phyloP scores from a whole-genome alignment of 2,888 invertebrate genomes.

The Choreutis nemorana region DNA sequence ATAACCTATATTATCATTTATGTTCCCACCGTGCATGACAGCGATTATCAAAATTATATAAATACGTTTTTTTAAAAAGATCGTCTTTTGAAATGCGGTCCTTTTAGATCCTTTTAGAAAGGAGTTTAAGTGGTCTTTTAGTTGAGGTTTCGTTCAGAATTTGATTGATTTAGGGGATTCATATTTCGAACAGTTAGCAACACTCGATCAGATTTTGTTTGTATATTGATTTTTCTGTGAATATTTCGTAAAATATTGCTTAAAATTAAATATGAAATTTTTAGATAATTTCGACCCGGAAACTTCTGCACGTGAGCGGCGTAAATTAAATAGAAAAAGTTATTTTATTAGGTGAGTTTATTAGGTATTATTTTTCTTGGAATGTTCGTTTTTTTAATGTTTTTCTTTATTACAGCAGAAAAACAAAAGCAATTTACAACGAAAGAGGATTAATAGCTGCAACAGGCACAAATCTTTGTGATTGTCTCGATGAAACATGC shows the following conservation, averaged over 20 bases:
- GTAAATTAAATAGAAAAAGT: constrained; percentile 76
- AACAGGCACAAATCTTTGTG: constrained; percentile 79
- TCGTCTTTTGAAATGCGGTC: no score
- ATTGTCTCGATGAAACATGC: constrained; percentile 81
- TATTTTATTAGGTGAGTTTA: constrained; percentile 42
- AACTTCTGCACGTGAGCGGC: constrained; percentile 77
- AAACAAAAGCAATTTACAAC: constrained; percentile 72
- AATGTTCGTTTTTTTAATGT: no score
- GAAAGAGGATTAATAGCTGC: constrained; percentile 71
- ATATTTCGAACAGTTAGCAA: constrained; percentile 3
- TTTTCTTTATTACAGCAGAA: constrained; percentile 36
- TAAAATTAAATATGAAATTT: constrained; percentile 28
- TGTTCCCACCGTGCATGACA: no score
- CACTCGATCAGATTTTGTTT: neutral
- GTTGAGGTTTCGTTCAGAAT: no score
- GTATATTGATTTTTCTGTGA: neutral
- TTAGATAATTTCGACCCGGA: constrained; percentile 79
- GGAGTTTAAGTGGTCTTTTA: no score
- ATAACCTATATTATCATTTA: no score
- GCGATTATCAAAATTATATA: no score
- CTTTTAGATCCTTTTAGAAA: no score
- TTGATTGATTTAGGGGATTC: no score
- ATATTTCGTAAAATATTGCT: neutral
- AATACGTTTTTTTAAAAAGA: no score
- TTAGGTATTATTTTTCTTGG: neutral